Conservation (phyloP, 92 coral and sea anemone genomes). For the Scolanthus callimorphus region DNA sequence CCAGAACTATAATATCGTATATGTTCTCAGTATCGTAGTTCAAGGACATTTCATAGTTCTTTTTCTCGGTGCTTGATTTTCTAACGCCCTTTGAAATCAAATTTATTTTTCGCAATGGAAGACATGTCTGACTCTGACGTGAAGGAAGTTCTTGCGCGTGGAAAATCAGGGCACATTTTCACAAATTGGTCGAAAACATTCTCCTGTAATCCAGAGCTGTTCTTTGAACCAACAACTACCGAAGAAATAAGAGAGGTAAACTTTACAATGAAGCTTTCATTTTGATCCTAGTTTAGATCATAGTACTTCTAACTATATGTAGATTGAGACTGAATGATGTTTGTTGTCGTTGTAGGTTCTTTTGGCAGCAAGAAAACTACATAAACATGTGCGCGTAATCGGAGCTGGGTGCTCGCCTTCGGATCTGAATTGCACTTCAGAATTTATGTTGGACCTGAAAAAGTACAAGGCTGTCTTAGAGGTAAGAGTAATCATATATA, state of each 20-base stretch:
- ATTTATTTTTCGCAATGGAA: too few species aligned
- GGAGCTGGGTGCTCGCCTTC: conserved; percentile 90
- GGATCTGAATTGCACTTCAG: conserved; percentile 82
- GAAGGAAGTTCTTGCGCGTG: conserved; percentile 37
- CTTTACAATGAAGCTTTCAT: too few species aligned
- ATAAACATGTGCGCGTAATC: conserved; percentile 65
- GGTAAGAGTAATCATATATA: conserved; percentile 46
- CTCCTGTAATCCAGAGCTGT: conserved; percentile 77
- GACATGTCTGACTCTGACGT: not conserved
- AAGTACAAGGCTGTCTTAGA: conserved; percentile 60
- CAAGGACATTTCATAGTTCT: too few species aligned
- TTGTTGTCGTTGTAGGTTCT: conserved; percentile 45
- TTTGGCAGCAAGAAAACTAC: conserved; percentile 43
- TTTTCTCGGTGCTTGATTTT: too few species aligned
- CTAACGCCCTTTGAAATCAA: too few species aligned
- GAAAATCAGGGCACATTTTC: conserved; percentile 53
- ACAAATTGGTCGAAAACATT: conserved; percentile 87
- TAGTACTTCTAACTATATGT: not conserved
- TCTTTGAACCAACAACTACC: conserved; percentile 66
- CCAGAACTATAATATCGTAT: too few species aligned
- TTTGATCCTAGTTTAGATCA: too few species aligned
- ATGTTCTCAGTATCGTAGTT: too few species aligned
- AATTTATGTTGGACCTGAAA: conserved; percentile 63
- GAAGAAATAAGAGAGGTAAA: conserved; percentile 82
- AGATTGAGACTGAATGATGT: not conserved